phyloP scores from a whole-genome alignment of 35 echinoderm and acorn worm genomes.

The Heliocidaris tuberculata region DNA sequence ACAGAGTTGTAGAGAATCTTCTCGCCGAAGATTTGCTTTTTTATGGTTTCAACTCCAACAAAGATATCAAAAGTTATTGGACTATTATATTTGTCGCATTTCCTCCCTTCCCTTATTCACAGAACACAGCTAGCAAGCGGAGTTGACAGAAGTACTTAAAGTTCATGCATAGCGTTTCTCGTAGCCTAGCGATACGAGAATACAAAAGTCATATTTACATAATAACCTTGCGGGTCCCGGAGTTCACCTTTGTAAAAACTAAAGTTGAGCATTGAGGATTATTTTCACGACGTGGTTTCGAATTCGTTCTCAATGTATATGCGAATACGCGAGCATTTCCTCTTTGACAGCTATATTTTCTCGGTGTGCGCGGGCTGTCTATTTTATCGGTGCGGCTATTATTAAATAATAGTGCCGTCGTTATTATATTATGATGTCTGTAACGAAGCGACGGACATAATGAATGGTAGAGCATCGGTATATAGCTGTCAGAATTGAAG shows the following conservation, averaged over 20 bases:
- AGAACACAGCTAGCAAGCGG: background rate
- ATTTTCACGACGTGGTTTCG: background rate
- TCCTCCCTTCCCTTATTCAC: background rate
- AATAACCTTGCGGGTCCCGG: background rate
- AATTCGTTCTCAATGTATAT: background rate
- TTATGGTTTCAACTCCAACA: background rate
- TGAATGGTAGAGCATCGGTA: background rate
- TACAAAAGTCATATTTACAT: conserved; percentile 14
- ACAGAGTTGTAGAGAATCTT: background rate
- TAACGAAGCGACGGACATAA: background rate
- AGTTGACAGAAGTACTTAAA: background rate
- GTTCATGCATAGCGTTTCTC: background rate
- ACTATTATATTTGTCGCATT: background rate
- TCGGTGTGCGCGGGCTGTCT: background rate
- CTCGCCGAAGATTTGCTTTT: background rate
- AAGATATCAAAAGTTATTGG: background rate
- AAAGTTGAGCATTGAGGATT: background rate
- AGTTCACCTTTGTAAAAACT: background rate
- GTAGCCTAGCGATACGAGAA: conserved; percentile 1
- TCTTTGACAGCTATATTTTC: background rate
- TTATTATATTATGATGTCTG: background rate
- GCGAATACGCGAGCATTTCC: no score
- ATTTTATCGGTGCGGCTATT: background rate
- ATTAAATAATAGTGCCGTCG: background rate
- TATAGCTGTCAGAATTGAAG: background rate